Evolutionary conservation across 2,888 invertebrate species (phyloP).

Genomic region (Alloplasta piceator): DNA sequence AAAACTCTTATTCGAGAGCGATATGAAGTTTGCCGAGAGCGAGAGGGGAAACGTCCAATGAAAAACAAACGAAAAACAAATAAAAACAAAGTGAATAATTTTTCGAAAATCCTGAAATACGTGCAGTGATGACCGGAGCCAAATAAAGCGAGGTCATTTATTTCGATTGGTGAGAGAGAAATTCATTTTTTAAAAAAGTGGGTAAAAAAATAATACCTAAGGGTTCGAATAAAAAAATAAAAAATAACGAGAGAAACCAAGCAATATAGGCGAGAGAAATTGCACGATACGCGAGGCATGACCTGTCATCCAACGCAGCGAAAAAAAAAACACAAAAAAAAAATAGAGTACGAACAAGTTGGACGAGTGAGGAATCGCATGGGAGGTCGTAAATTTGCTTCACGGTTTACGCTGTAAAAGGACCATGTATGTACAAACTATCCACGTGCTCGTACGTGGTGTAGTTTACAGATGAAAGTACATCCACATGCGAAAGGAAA

Average conservation of each 20-base stretch:
- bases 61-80: slow-evolving; percentile 27
- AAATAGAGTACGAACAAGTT: background rate
- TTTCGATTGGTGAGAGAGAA: slow-evolving; percentile 29
- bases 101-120: slow-evolving; percentile 7
- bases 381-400: slow-evolving; percentile 60
- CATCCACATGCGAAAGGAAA: too few relatives aligned
- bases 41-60: background rate
- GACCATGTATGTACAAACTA: slow-evolving; percentile 45
- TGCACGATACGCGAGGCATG: slow-evolving; percentile 31
- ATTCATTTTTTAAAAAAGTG: slow-evolving; percentile 49
- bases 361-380: slow-evolving; percentile 14
- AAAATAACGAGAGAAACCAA: slow-evolving; percentile 19
- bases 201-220: slow-evolving; percentile 32
- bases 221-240: slow-evolving; percentile 21
- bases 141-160: slow-evolving; percentile 43
- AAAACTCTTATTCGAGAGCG: too few relatives aligned
- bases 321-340: slow-evolving; percentile 36
- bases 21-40: slow-evolving; percentile 25
- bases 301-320: slow-evolving; percentile 49
- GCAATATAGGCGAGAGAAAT: slow-evolving; percentile 36
- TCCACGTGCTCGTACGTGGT: slow-evolving; percentile 38
- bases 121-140: slow-evolving; percentile 16
- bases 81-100: background rate
- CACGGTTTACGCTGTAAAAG: slow-evolving; percentile 56
- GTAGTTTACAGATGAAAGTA: slow-evolving; percentile 42